Evolutionary conservation across 2,113 vertebrate genomes (phyloP).

Genomic region (Hippolais icterina): DNA sequence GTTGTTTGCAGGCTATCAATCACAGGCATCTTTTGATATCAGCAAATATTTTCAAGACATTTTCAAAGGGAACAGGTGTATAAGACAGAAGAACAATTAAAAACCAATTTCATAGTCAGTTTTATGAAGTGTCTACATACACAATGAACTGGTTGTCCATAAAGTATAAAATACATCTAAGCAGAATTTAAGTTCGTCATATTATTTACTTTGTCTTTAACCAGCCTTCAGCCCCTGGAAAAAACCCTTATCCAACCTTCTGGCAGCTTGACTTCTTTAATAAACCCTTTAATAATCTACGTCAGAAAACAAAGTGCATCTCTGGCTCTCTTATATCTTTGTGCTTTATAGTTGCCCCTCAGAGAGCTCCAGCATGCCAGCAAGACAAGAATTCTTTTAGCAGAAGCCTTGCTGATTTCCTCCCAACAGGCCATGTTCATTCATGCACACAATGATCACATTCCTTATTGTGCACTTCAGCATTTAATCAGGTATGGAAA

Average conservation of each 20-base stretch:
- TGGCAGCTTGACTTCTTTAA: not conserved
- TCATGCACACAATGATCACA: not conserved
- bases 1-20: rapidly evolving
- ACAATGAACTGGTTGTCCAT: not conserved
- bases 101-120: not conserved
- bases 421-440: not conserved
- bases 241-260: not conserved
- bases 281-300: not conserved
- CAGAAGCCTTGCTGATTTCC: not conserved
- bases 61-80: not conserved
- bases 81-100: not conserved
- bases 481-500: not conserved
- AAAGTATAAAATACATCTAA: not conserved
- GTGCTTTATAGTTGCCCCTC: no score
- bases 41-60: not conserved
- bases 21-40: not conserved
- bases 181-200: not conserved
- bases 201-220: not conserved
- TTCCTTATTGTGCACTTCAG: not conserved
- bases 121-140: not conserved
- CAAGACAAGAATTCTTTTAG: not conserved
- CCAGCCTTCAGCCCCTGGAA: not conserved
- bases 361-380: not conserved
- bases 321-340: not conserved
- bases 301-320: not conserved